Base-by-base conservation (phyloP, 2,888 invertebrate genomes). In the Caenorhabditis sp. region DNA sequence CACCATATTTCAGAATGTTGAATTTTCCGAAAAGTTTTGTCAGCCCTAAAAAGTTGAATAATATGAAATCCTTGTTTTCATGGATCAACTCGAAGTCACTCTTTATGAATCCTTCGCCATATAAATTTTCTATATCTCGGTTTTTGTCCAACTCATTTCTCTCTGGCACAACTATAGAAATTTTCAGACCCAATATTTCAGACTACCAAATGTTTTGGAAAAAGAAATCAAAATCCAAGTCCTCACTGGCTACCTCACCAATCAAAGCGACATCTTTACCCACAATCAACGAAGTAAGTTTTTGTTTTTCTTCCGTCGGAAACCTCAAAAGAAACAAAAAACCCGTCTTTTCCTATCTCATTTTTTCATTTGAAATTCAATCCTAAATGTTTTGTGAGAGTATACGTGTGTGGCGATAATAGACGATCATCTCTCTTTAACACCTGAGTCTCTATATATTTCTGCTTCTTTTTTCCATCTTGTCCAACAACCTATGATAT, bases 161-260 rank as follows among this genome's bases (percentile, higher is more conserved):
- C n/a, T n/a, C n/a, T n/a, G n/a, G n/a, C n/a, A 31, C 31, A 31
- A 31, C 31, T 31, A 31, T 31, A n/a, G n/a, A n/a, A n/a, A n/a
- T n/a, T n/a, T n/a, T n/a, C n/a, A n/a, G n/a, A n/a, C n/a, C n/a
- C n/a, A n/a, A 31, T 31, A 31, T 70, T 77, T 69, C 77, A 77
- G 77, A 77, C 54, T 77, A 70, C 69, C 69, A 77, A 58, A 80
- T 80, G 79, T 80, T 80, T 72, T 72, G 61, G 54, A 77, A 70
- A 56, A 77, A 77, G 68, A 77, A 77, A 56, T 38, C 59, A n/a
- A 77, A 77, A 69, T 63, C 77, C n/a, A 68, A 68, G 44, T 44
- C 47, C 6, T 51, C 49, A 16, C 28, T 56, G 61, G 56, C 12
- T 24, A 54, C 61, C 0, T 28, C 59, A 22, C 68, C 80, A 38